phyloP scores from a whole-genome alignment of 2,113 vertebrate genomes.

The Datnioides undecimradiatus region DNA sequence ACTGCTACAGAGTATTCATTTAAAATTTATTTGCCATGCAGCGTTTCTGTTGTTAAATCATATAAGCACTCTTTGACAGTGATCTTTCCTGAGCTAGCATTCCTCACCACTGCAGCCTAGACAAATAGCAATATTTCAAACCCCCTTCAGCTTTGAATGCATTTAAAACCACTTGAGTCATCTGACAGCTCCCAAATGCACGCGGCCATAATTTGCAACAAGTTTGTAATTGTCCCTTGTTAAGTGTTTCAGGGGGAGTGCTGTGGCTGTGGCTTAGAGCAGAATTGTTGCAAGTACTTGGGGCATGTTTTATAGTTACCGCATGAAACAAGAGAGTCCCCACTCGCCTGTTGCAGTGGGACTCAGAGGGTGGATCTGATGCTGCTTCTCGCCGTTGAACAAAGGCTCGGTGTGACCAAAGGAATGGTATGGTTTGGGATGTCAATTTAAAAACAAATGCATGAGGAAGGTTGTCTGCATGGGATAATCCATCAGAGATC shows the following conservation, averaged over 20 bases:
- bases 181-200: constrained; percentile 63
- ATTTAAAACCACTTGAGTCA: constrained; percentile 57
- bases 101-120: constrained; percentile 22
- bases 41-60: constrained; percentile 38
- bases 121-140: constrained; percentile 67
- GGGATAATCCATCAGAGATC: constrained; percentile 20
- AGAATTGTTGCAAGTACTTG: constrained; percentile 58
- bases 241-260: constrained; percentile 61
- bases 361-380: constrained; percentile 65
- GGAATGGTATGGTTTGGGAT: constrained; percentile 56
- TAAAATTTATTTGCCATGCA: not conserved
- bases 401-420: constrained; percentile 61
- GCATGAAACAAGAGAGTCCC: constrained; percentile 74
- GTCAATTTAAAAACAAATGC: constrained; percentile 55
- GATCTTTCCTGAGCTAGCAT: constrained; percentile 37
- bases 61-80: constrained; percentile 27
- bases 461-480: constrained; percentile 26
- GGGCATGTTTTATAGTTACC: constrained; percentile 76
- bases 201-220: constrained; percentile 65
- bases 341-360: constrained; percentile 47
- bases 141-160: constrained; percentile 51
- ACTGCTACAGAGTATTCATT: constrained; percentile 8
- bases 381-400: constrained; percentile 48
- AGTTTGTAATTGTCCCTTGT: constrained; percentile 75
- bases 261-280: constrained; percentile 57